A percentile compares a stretch with the other conserved stretches of the same genome.
These are phyloP conservation scores for Seriola rivoliana DNA, from an alignment of 2,113 vertebrate genomes.

Conservation along the genomic window DNA sequence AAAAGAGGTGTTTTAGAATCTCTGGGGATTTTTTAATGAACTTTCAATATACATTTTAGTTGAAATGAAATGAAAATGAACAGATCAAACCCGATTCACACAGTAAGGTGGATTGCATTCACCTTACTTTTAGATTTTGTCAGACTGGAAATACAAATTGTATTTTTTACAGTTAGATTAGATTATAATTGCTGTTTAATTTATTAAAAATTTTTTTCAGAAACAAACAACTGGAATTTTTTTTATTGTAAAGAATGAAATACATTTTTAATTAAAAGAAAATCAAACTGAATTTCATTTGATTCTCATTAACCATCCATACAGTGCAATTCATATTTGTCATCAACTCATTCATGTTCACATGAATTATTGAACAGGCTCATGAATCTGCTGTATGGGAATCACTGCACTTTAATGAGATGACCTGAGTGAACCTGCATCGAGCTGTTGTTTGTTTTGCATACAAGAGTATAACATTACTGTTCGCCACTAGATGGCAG, in stretches of 20 bases:
- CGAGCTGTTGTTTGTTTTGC: not conserved
- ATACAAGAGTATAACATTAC: not conserved
- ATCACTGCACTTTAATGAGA: not conserved
- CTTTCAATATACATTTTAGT: not conserved
- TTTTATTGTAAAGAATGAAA: conserved; percentile 69
- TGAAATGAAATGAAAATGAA: conserved; percentile 2
- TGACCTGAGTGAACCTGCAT: not conserved
- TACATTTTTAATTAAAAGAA: conserved; percentile 59
- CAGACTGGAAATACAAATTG: conserved; percentile 49
- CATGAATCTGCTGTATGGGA: not conserved
- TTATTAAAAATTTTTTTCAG: conserved; percentile 50
- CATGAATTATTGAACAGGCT: not conserved
- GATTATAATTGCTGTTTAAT: conserved; percentile 43
- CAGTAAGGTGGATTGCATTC: not conserved
- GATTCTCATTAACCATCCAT: not conserved
- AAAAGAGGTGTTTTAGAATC: not conserved
- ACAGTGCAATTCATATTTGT: not conserved
- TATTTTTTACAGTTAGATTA: conserved; percentile 48
- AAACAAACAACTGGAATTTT: conserved; percentile 67
- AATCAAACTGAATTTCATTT: not conserved
- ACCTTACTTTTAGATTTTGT: not conserved
- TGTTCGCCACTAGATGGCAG: conserved; percentile 68
- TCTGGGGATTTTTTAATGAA: not conserved
- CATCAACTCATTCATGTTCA: not conserved
- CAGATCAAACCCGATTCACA: conserved; percentile 18